phyloP scores from a whole-genome alignment of 2,888 invertebrate genomes.

The Agonum fuliginosum region DNA sequence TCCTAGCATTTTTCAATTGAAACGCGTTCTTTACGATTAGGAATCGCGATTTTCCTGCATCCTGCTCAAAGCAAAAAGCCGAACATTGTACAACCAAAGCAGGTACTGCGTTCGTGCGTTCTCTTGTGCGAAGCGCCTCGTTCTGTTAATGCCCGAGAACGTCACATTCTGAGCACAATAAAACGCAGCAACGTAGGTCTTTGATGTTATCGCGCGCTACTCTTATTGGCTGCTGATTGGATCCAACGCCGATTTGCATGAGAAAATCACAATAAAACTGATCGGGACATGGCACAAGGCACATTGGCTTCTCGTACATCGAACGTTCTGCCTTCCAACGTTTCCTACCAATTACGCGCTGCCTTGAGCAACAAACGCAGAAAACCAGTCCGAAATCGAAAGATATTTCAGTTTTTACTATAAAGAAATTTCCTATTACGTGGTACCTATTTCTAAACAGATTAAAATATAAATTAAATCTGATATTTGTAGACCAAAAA shows the following conservation, averaged over 20 bases:
- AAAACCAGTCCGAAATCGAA: too few species aligned
- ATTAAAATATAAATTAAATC: too few species aligned
- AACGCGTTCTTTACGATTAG: not conserved
- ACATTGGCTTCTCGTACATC: too few species aligned
- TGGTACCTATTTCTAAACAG: too few species aligned
- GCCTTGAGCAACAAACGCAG: too few species aligned
- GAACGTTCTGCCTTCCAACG: constrained; percentile 20
- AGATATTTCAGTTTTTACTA: too few species aligned
- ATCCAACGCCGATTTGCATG: constrained; percentile 63
- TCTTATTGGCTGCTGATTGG: constrained; percentile 62
- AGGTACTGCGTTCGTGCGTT: too few species aligned
- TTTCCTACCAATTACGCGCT: constrained; percentile 23
- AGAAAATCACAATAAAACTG: constrained; percentile 62
- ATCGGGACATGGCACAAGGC: constrained; percentile 15
- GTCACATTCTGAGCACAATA: constrained; percentile 33
- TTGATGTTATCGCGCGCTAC: constrained; percentile 60
- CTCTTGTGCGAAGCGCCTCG: too few species aligned
- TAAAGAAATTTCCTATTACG: too few species aligned
- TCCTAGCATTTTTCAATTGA: not conserved
- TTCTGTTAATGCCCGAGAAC: not conserved
- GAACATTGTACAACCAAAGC: not conserved
- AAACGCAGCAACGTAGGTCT: constrained; percentile 31
- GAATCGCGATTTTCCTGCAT: not conserved
- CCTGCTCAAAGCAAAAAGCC: not conserved
- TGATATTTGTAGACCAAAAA: too few species aligned